Percentiles rank a stretch among this genome's conserved stretches.
Evolutionary conservation across 2,113 vertebrate genomes (phyloP).

Genomic region (Bagarius yarrelli): DNA sequence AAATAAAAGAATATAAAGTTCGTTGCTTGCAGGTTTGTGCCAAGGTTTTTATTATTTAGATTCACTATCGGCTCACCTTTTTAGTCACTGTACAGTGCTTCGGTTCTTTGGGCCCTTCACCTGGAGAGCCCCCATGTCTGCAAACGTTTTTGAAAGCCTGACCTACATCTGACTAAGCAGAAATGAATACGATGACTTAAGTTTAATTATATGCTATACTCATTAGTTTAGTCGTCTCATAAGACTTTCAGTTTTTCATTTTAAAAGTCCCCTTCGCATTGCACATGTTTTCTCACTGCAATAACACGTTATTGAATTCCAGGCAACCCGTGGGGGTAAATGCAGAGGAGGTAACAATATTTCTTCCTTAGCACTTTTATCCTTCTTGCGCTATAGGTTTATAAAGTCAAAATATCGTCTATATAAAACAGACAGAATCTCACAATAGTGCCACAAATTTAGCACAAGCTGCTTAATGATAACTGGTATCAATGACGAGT

Average conservation of each 20-base stretch:
- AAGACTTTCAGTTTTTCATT: not conserved
- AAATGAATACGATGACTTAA: not conserved
- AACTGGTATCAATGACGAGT: not conserved
- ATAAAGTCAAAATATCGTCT: too few relatives aligned
- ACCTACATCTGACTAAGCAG: not conserved
- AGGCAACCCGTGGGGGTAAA: not conserved
- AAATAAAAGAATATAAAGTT: not conserved
- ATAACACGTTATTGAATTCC: not conserved
- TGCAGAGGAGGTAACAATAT: not conserved
- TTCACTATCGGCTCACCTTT: not conserved
- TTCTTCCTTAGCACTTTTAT: slow-evolving; percentile 5
- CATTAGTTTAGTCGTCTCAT: not conserved
- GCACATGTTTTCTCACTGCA: not conserved
- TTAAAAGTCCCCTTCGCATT: not conserved
- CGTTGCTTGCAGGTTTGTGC: not conserved
- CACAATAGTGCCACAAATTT: not conserved
- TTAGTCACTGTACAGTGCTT: not conserved
- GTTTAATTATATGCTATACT: not conserved
- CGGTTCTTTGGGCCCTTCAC: not conserved
- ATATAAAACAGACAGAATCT: not conserved
- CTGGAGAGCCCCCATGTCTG: not conserved
- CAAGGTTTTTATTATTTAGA: not conserved
- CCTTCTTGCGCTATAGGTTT: too few relatives aligned
- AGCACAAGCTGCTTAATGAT: not conserved
- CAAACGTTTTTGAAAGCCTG: not conserved